Evolutionary conservation across 2,113 vertebrate species (phyloP).

Genomic region (Puntigrus tetrazona): DNA sequence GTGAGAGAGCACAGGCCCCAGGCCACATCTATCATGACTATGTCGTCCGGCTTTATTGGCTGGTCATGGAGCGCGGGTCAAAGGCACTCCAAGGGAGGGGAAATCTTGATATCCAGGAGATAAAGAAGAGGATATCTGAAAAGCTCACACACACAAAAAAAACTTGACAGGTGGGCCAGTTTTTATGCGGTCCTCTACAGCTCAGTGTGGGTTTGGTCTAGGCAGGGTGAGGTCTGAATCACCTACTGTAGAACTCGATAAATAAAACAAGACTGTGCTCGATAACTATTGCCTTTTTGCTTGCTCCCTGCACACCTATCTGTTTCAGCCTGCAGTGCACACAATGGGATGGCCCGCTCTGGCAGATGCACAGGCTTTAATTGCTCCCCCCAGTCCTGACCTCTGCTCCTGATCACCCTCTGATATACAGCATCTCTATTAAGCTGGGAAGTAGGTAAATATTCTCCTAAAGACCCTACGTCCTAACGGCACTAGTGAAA

Average conservation of each 20-base stretch:
- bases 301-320: conserved; percentile 65
- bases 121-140: not conserved
- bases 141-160: not conserved
- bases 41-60: conserved; percentile 64
- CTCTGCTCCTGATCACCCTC: conserved; percentile 75
- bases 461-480: conserved; percentile 77
- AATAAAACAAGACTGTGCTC: conserved; percentile 62
- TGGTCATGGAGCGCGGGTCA: conserved; percentile 49
- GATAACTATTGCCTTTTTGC: conserved; percentile 57
- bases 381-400: conserved; percentile 79
- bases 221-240: not conserved
- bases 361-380: conserved; percentile 75
- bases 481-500: conserved; percentile 69
- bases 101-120: conserved; percentile 10
- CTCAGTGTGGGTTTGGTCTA: not conserved
- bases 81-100: not conserved
- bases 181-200: not conserved
- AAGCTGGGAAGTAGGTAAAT: conserved; percentile 80
- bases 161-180: not conserved
- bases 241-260: conserved; percentile 61
- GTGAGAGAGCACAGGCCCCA: conserved; percentile 62
- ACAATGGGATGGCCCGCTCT: conserved; percentile 64
- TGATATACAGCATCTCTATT: conserved; percentile 79
- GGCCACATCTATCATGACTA: conserved; percentile 75
- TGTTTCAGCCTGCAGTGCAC: conserved; percentile 57